Evolutionary conservation across 1,140 invertebrate species (phyloP).

Genomic region (Brachionus calyciflorus): DNA sequence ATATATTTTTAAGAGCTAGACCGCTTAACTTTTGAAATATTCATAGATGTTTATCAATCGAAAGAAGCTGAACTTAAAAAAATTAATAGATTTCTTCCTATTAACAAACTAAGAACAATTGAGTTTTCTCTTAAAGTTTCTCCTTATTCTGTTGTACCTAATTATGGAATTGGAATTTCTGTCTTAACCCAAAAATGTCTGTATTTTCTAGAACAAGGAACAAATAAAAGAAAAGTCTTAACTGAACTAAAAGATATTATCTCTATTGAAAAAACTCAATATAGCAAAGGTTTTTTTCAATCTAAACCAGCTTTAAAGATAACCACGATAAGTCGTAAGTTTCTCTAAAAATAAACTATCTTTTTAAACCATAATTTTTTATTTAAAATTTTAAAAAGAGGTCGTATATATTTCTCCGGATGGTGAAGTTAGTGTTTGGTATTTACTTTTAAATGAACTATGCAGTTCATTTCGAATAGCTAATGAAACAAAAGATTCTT

Average conservation of each 20-base stretch:
- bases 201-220: slow-evolving; percentile 27
- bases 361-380: neutral
- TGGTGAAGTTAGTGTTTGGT: slow-evolving; percentile 35
- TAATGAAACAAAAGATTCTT: slow-evolving; percentile 42
- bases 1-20: slow-evolving; percentile 9
- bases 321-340: slow-evolving; percentile 4
- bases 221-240: slow-evolving; percentile 29
- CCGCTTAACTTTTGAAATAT: slow-evolving; percentile 16
- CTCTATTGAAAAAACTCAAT: slow-evolving; percentile 29
- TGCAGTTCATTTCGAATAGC: neutral
- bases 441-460: slow-evolving; percentile 15
- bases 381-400: neutral
- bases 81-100: slow-evolving; percentile 9
- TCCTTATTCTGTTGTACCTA: neutral
- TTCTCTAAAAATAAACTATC: neutral
- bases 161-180: slow-evolving; percentile 32
- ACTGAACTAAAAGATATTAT: slow-evolving; percentile 28
- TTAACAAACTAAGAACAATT: neutral
- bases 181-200: slow-evolving; percentile 18
- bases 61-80: slow-evolving; percentile 29
- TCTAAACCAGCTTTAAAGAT: slow-evolving; percentile 27
- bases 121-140: slow-evolving; percentile 40
- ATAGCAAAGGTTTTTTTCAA: slow-evolving; percentile 4
- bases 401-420: neutral
- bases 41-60: slow-evolving; percentile 13